Conservation (phyloP, 2,113 vertebrate genomes). For the Parus major region DNA sequence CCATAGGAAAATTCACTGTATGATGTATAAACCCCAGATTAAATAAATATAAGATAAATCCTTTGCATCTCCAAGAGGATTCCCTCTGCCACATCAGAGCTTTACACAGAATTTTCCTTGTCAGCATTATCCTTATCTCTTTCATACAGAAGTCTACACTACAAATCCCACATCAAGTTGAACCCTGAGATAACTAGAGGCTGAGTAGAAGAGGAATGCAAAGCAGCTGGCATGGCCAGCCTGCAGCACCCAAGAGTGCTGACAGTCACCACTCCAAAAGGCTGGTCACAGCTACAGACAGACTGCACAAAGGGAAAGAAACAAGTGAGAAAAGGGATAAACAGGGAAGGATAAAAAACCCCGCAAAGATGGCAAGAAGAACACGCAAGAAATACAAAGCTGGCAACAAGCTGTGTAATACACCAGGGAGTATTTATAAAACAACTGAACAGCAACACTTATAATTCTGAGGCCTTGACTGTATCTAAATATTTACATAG, state of each 20-base stretch:
- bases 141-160: neutral
- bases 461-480: neutral
- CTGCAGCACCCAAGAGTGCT: neutral
- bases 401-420: neutral
- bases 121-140: neutral
- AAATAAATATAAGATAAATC: neutral
- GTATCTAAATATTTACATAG: neutral
- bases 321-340: neutral
- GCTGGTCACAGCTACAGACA: neutral
- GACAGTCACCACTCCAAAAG: neutral
- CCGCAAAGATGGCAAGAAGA: neutral
- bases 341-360: neutral
- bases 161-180: neutral
- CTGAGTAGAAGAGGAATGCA: neutral
- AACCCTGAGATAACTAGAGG: neutral
- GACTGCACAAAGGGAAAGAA: neutral
- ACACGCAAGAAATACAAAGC: neutral
- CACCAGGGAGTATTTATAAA: rapidly evolving
- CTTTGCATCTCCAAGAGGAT: neutral
- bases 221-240: neutral
- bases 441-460: neutral
- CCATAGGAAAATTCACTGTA: neutral
- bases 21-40: neutral
- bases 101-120: neutral
- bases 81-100: neutral